Conservation (phyloP, 2,113 vertebrate genomes). For the Cheirogaleus medius region DNA sequence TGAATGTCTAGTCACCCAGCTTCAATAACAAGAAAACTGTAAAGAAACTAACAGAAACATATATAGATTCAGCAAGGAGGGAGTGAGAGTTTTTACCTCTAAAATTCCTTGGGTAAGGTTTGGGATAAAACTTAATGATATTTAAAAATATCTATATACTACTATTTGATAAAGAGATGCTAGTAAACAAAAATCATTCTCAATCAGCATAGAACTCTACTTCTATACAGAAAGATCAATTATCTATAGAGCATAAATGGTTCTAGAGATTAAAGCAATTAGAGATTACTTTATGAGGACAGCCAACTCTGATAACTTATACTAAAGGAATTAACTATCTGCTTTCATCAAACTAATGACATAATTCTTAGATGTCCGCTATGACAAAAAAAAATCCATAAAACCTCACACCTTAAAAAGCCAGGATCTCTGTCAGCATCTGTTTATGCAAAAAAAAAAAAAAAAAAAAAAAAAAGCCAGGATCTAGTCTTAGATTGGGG, state of each 20-base stretch:
- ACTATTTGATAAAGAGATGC: background rate
- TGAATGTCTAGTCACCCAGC: background rate
- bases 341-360: background rate
- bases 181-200: conserved; percentile 26
- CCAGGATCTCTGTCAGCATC: background rate
- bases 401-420: background rate
- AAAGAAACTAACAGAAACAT: conserved; percentile 2
- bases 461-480: background rate
- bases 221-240: background rate
- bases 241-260: background rate
- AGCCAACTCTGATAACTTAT: background rate
- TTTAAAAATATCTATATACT: background rate
- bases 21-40: conserved; percentile 1
- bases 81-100: background rate
- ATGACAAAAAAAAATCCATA: background rate
- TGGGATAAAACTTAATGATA: background rate
- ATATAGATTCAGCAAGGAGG: background rate
- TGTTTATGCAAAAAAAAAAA: too few species aligned
- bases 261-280: conserved; percentile 6
- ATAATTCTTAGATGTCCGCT: background rate
- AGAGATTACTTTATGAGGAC: background rate
- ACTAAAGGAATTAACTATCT: background rate
- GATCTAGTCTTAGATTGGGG: background rate
- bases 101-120: background rate
- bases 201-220: background rate